Evolutionary conservation across 2,888 invertebrate genomes (phyloP).

Genomic region (Eristalis intricaria): DNA sequence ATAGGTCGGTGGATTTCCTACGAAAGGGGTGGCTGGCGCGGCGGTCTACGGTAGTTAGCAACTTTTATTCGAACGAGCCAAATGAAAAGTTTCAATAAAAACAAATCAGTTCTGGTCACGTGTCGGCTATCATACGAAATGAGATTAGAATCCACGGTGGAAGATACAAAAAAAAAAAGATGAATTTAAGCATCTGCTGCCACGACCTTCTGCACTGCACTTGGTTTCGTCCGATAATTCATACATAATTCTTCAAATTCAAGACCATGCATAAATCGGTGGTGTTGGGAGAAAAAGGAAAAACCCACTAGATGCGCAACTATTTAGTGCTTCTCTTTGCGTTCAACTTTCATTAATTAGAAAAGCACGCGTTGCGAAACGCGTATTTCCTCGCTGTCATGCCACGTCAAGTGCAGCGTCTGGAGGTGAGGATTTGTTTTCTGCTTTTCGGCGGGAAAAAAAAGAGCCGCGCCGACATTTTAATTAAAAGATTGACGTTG

Average conservation of each 20-base stretch:
- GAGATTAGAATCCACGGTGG: not conserved
- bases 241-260: not conserved
- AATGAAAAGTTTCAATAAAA: constrained; percentile 77
- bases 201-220: not conserved
- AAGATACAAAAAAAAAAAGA: not conserved
- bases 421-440: constrained; percentile 3
- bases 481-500: constrained; percentile 63
- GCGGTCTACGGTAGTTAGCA: constrained; percentile 53
- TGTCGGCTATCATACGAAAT: constrained; percentile 76
- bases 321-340: not conserved
- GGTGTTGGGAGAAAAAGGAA: not conserved
- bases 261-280: not conserved
- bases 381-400: not conserved
- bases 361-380: not conserved
- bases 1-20: constrained; percentile 30
- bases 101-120: constrained; percentile 81
- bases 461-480: constrained; percentile 23
- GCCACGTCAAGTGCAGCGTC: constrained; percentile 40
- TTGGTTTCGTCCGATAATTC: not conserved
- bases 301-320: not conserved
- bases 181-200: constrained; percentile 58
- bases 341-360: not conserved
- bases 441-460: constrained; percentile 3
- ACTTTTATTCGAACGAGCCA: constrained; percentile 57
- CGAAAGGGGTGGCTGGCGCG: constrained; percentile 59